Evolutionary conservation across 2,888 invertebrate species (phyloP).

Genomic region (Dicycla oo): DNA sequence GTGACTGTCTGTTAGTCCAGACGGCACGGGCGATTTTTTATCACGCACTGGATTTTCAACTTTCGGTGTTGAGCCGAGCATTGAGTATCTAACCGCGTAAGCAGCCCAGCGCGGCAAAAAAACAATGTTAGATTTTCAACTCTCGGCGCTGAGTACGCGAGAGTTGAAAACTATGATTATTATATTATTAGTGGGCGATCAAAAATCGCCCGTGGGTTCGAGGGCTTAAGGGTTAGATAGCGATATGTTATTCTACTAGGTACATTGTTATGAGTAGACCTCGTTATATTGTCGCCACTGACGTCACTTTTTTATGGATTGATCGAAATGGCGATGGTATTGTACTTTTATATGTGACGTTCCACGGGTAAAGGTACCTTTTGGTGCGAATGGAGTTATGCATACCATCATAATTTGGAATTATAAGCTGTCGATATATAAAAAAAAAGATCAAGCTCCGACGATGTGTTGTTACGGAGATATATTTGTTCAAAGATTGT

Average conservation of each 20-base stretch:
- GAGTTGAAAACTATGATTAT: not conserved
- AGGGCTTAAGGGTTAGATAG: slow-evolving; percentile 34
- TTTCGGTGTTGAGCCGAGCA: not conserved
- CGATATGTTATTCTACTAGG: slow-evolving; percentile 44
- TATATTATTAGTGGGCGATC: not conserved
- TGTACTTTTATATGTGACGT: no score
- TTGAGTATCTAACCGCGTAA: not conserved
- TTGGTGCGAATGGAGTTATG: no score
- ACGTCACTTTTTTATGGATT: no score
- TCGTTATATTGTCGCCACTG: no score
- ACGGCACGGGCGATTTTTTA: not conserved
- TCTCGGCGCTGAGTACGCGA: not conserved
- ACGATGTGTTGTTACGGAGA: no score
- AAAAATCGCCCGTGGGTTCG: not conserved
- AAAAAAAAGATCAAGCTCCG: no score
- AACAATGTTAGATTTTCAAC: not conserved
- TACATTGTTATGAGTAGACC: no score
- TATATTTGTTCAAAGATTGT: no score
- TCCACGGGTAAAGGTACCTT: no score
- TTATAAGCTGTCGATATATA: no score
- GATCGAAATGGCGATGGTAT: no score
- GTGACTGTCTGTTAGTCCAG: slow-evolving; percentile 20
- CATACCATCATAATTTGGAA: no score
- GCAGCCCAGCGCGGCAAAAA: not conserved
- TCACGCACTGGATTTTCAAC: not conserved